phyloP scores from a whole-genome alignment of 2,797 vertebrate species.

The Streptopelia turtur region DNA sequence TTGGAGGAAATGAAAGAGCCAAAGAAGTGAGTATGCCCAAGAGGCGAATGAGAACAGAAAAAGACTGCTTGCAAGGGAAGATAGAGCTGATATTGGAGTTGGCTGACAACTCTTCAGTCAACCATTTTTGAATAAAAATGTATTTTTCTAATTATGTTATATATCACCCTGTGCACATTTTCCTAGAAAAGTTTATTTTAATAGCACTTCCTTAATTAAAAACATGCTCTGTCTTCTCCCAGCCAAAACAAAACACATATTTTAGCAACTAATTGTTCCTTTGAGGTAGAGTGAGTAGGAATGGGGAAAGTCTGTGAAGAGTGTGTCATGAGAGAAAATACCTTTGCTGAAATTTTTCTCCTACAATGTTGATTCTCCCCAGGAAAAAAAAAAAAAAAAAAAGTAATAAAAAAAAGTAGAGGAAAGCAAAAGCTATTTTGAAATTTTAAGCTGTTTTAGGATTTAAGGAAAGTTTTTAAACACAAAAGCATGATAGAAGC shows the following conservation, averaged over 20 bases:
- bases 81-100: neutral
- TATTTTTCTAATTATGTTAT: slow-evolving; percentile 37
- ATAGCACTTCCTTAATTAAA: slow-evolving; percentile 62
- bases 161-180: slow-evolving; percentile 8
- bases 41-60: neutral
- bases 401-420: neutral
- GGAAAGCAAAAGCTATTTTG: neutral
- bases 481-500: neutral
- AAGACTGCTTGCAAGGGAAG: neutral
- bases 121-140: neutral
- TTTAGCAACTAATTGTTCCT: slow-evolving; percentile 57
- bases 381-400: neutral
- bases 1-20: neutral
- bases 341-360: neutral
- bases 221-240: slow-evolving; percentile 57
- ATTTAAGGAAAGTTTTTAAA: neutral
- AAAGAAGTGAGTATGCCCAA: neutral
- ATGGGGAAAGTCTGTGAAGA: neutral
- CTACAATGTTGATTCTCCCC: neutral
- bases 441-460: neutral
- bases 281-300: slow-evolving; percentile 23
- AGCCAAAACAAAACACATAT: slow-evolving; percentile 47
- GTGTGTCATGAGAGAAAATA: neutral
- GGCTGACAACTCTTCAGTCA: neutral
- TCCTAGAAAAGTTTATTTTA: slow-evolving; percentile 59